These are phyloP conservation scores for Cerceris rybyensis DNA, from an alignment of 2,888 invertebrate genomes.

Conservation along the genomic window DNA sequence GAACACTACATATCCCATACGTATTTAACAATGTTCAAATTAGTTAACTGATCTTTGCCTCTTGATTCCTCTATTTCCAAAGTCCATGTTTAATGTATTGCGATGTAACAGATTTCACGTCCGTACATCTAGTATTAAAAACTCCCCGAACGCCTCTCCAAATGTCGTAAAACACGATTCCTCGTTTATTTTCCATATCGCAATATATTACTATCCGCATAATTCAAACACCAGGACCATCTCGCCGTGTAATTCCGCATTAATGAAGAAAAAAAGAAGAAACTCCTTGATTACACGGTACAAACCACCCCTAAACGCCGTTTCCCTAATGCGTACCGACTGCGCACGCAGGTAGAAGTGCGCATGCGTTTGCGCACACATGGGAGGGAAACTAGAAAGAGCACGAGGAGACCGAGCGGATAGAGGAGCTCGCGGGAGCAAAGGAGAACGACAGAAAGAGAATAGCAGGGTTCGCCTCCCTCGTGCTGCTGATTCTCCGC, in stretches of 20 bases:
- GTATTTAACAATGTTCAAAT: too few species aligned
- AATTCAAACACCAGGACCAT: background rate
- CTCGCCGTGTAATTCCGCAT: background rate
- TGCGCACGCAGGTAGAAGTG: constrained; percentile 30
- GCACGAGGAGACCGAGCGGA: constrained; percentile 10
- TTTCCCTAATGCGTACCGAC: background rate
- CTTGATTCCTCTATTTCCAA: too few species aligned
- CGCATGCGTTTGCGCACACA: background rate
- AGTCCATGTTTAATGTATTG: too few species aligned
- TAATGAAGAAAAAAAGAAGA: constrained; percentile 13
- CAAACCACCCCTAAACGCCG: constrained; percentile 28
- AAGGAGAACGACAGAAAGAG: constrained; percentile 30
- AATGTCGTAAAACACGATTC: too few species aligned
- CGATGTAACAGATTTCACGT: too few species aligned
- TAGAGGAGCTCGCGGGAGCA: constrained; percentile 11
- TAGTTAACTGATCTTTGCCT: too few species aligned
- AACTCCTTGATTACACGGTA: constrained; percentile 10
- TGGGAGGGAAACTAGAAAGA: background rate
- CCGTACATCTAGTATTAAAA: too few species aligned
- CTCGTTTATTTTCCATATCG: background rate
- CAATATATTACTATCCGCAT: background rate
- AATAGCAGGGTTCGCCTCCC: constrained; percentile 47
- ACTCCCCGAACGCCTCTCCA: too few species aligned
- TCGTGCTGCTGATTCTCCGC: constrained; percentile 62
- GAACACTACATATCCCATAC: too few species aligned